Base-by-base conservation (phyloP, 2,797 vertebrate species). In the Crypturellus tataupa region DNA sequence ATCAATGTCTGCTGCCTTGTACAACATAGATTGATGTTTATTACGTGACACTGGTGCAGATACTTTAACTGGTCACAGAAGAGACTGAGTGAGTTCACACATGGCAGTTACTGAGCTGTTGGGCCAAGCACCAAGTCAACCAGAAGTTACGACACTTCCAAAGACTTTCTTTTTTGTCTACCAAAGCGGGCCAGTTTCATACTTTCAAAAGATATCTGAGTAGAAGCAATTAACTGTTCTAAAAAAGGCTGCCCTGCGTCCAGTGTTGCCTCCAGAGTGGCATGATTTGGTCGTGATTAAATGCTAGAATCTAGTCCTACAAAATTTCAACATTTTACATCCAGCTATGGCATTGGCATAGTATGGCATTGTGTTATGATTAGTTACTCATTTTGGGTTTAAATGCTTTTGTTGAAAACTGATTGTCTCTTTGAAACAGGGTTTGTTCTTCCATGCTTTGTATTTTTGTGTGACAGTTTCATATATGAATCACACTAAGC, bases 31-130 rank as follows among this genome's bases (percentile, higher is more conserved):
- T 64, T 86, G 73, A 70, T 86, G 80, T 86, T 89, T 90, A 69
- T 63, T 81, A 31, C 71, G 65, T 42, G 92, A 75, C 93, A 91
- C 73, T 37, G 46, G 58, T 75, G 77, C 75, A 73, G 60, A 75
- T 65, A 37, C 56, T 90, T 94, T 58, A 89, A 85, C 31, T 73
- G 80, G 70, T 87, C 51, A 70, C 51, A 88, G 73, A 70, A 58
- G 46, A 86, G 21, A 49, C 31, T 47, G 71, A 93, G 49, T 24
- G 58, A 89, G 47, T 23, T 63, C 37, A 46, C 58, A 33, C 29
- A 75, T 11, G 23, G 58, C 40, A 72, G 53, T 31, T 29, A 84
- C 72, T 82, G 56, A 59, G 17, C n/a, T 85, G n/a, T 60, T 60
- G 3, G 23, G 19, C 80, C 79, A 90, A 89, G 27, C 67, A 87